phyloP scores from a whole-genome alignment of 1,140 invertebrate genomes.

The Camponotus floridanus region DNA sequence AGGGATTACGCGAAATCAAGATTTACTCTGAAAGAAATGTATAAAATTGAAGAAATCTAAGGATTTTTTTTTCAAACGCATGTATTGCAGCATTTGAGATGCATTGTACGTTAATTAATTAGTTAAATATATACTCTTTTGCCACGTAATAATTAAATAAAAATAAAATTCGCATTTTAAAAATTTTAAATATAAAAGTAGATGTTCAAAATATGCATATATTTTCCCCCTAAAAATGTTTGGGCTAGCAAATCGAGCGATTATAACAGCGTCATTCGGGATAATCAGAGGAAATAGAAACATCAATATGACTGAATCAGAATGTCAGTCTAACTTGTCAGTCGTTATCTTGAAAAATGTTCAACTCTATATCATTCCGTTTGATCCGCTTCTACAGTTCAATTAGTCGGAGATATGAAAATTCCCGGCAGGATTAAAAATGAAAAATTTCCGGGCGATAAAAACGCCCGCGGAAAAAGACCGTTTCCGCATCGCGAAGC shows the following conservation, averaged over 20 bases:
- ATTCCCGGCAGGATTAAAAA: constrained; percentile 9
- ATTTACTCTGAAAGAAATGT: not conserved
- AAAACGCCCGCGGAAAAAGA: not conserved
- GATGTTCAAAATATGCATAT: not conserved
- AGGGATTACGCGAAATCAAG: not conserved
- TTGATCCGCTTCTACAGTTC: not conserved
- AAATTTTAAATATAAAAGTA: not conserved
- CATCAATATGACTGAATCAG: not conserved
- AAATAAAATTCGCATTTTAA: not conserved
- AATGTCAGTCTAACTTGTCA: not conserved
- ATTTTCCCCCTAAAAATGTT: not conserved
- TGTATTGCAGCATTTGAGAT: not conserved
- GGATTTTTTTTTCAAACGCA: not conserved
- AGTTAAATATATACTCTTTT: not conserved
- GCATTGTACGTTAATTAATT: not conserved
- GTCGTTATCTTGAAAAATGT: not conserved
- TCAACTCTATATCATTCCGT: not conserved
- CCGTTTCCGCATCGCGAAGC: not conserved
- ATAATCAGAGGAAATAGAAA: not conserved
- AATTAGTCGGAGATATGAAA: constrained; percentile 27
- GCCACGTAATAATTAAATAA: constrained; percentile 1
- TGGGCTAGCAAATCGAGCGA: not conserved
- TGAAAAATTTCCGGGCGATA: constrained; percentile 18
- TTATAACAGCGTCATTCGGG: not conserved
- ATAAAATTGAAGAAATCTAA: not conserved